A percentile compares a stretch with the other conserved stretches of the same genome.
Conservation (phyloP, 2,797 vertebrate genomes). For the Lagorchestes hirsutus region DNA sequence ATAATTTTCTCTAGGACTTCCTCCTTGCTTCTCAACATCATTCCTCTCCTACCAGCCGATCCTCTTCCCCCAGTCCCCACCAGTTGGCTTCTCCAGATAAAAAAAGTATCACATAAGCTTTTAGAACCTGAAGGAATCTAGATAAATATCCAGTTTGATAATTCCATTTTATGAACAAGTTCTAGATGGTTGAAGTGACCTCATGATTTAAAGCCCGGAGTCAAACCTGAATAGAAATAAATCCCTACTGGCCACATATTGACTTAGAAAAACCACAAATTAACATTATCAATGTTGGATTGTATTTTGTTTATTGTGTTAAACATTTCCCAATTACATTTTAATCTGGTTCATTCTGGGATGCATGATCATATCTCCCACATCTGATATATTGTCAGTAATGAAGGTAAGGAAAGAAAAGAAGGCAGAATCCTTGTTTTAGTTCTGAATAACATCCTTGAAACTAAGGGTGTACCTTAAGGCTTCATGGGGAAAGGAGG, state of each 20-base stretch:
- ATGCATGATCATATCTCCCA: neutral
- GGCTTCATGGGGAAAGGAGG: too few relatives aligned
- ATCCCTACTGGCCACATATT: too few relatives aligned
- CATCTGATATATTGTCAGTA: neutral
- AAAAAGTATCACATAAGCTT: neutral
- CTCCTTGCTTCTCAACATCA: neutral
- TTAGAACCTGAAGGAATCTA: neutral
- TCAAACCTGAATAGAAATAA: neutral
- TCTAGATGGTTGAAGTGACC: neutral
- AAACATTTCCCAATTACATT: too few relatives aligned
- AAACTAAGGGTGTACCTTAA: too few relatives aligned
- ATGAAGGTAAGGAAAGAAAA: too few relatives aligned
- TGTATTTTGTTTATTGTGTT: too few relatives aligned
- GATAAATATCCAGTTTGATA: neutral
- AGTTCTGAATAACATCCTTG: too few relatives aligned
- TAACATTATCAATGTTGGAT: too few relatives aligned
- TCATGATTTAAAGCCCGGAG: neutral
- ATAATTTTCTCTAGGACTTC: neutral
- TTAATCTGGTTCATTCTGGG: neutral
- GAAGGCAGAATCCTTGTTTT: too few relatives aligned
- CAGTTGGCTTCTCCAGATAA: neutral
- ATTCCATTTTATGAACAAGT: neutral
- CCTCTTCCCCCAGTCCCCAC: neutral
- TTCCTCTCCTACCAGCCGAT: neutral
- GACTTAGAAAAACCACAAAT: too few relatives aligned